phyloP scores from a whole-genome alignment of 1,140 invertebrate species.

The Drosophila varians region DNA sequence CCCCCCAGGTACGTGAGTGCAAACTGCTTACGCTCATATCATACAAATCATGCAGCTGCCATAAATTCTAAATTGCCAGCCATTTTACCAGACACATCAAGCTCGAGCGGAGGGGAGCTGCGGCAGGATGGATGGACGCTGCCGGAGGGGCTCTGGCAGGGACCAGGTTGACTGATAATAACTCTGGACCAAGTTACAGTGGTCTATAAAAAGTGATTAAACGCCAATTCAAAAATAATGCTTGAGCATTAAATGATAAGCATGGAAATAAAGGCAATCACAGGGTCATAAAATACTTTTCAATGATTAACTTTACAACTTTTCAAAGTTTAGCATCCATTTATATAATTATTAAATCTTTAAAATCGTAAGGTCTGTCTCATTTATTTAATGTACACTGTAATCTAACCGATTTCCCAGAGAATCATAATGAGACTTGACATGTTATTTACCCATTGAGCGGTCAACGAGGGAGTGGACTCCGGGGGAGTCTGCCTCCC shows the following conservation, averaged over 20 bases:
- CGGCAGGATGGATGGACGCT: slow-evolving; percentile 20
- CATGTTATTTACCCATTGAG: slow-evolving; percentile 82
- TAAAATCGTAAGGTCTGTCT: too few species aligned
- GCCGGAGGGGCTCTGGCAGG: slow-evolving; percentile 35
- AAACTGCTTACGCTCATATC: slow-evolving; percentile 80
- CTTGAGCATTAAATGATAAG: slow-evolving; percentile 13
- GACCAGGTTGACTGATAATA: slow-evolving; percentile 72
- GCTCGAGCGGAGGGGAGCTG: slow-evolving; percentile 14
- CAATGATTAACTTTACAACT: background rate
- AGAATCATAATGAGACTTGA: slow-evolving; percentile 78
- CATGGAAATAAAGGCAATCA: slow-evolving; percentile 13
- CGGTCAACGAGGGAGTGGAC: slow-evolving; percentile 28
- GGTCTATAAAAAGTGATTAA: slow-evolving; percentile 24
- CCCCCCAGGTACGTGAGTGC: slow-evolving; percentile 68
- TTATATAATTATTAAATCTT: too few species aligned
- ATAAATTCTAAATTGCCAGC: slow-evolving; percentile 82
- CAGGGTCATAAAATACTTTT: background rate
- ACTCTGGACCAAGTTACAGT: slow-evolving; percentile 26
- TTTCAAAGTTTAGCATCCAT: too few species aligned
- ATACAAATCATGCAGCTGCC: slow-evolving; percentile 81
- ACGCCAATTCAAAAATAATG: slow-evolving; percentile 27
- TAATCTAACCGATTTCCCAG: slow-evolving; percentile 59
- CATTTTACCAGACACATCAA: slow-evolving; percentile 59
- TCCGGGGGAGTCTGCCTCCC: slow-evolving; percentile 5
- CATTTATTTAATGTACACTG: too few species aligned